A percentile compares a stretch with the other conserved stretches of the same genome.
phyloP scores from a whole-genome alignment of 37 sponge, comb jelly and placozoan genomes.

The Theonella swinhoei region DNA sequence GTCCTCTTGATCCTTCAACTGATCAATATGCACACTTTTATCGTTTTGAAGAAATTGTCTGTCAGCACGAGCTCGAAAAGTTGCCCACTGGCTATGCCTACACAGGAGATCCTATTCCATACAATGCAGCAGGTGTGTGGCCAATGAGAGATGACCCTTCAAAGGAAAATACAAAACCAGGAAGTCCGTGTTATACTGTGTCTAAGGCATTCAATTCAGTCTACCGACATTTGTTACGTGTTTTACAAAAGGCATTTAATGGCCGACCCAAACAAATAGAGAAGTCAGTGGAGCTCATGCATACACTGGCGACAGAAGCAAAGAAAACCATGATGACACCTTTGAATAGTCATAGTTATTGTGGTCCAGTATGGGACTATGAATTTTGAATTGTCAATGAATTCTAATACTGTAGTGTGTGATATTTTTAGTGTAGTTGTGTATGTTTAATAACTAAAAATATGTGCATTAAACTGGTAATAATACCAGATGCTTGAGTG shows the following conservation, averaged over 20 bases:
- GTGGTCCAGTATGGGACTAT: conserved; percentile 68
- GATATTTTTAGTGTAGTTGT: too few relatives aligned
- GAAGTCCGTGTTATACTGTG: conserved; percentile 32
- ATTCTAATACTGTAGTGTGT: too few relatives aligned
- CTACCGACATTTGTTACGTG: conserved; percentile 26
- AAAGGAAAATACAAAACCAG: conserved; percentile 11
- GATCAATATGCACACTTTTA: too few relatives aligned
- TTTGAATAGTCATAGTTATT: conserved; percentile 4
- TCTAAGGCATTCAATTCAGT: conserved; percentile 45
- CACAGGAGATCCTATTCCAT: conserved; percentile 33
- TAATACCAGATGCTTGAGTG: too few relatives aligned
- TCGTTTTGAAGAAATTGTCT: conserved; percentile 65
- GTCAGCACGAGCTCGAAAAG: conserved; percentile 18
- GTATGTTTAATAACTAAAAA: too few relatives aligned
- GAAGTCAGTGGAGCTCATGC: conserved; percentile 43
- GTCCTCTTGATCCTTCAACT: too few relatives aligned
- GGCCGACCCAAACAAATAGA: background rate
- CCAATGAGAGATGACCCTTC: conserved; percentile 66
- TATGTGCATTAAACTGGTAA: too few relatives aligned
- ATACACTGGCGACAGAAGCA: conserved; percentile 40
- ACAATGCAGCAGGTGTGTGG: conserved; percentile 53
- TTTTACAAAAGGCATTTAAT: conserved; percentile 36
- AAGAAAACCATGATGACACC: conserved; percentile 16
- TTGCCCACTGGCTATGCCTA: conserved; percentile 4
- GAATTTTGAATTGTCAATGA: too few relatives aligned